Percentiles rank a stretch among this genome's conserved stretches.
phyloP scores from a whole-genome alignment of 2,113 vertebrate species.

The Epinephelus fuscoguttatus region DNA sequence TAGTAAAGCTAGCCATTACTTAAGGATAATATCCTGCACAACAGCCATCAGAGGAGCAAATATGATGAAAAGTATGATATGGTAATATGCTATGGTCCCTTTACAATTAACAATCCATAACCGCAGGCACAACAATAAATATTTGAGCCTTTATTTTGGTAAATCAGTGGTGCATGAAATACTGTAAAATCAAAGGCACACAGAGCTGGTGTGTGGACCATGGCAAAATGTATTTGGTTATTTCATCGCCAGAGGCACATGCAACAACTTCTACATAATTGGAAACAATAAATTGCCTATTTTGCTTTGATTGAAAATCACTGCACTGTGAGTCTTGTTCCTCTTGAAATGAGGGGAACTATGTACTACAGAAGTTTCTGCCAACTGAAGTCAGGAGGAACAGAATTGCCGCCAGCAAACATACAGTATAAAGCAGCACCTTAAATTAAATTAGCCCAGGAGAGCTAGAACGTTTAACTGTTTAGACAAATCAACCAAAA shows the following conservation, averaged over 20 bases:
- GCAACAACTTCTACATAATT: constrained; percentile 19
- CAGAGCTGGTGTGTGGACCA: background rate
- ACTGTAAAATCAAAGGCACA: constrained; percentile 14
- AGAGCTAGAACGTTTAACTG: background rate
- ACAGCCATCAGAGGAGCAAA: background rate
- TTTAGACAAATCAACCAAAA: background rate
- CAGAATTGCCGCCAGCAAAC: background rate
- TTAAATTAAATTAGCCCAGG: background rate
- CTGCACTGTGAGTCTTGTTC: background rate
- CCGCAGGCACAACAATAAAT: constrained; percentile 6
- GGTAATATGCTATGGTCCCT: constrained; percentile 32
- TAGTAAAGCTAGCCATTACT: constrained; percentile 29
- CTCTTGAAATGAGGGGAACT: background rate
- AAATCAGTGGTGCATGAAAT: constrained; percentile 32
- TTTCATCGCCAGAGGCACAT: constrained; percentile 12
- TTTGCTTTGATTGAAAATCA: constrained; percentile 21
- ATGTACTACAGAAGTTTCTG: background rate
- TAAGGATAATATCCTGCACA: constrained; percentile 30
- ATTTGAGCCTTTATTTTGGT: constrained; percentile 37
- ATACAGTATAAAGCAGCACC: background rate
- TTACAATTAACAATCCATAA: constrained; percentile 32
- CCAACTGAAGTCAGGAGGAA: background rate
- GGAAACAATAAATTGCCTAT: constrained; percentile 11
- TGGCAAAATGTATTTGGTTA: constrained; percentile 2
- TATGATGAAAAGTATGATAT: background rate